phyloP scores from a whole-genome alignment of 2,888 invertebrate species.

The Chrysodeixis includens region DNA sequence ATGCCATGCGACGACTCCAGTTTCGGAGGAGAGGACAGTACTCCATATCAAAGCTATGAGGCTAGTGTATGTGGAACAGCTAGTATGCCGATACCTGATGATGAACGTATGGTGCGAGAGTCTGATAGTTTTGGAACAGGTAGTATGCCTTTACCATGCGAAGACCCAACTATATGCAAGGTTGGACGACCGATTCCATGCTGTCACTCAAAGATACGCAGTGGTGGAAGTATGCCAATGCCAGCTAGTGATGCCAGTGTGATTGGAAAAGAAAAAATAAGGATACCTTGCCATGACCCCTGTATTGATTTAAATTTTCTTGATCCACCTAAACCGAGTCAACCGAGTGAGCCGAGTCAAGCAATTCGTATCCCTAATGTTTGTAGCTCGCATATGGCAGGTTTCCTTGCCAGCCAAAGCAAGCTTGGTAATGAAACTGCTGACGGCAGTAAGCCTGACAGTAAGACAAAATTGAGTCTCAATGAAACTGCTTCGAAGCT shows the following conservation, averaged over 20 bases:
- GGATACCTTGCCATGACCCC: not conserved
- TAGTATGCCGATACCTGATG: not conserved
- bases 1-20: not conserved
- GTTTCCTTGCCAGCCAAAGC: not conserved
- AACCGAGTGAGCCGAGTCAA: too few relatives aligned
- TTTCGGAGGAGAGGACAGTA: not conserved
- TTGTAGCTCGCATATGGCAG: not conserved
- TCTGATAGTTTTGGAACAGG: too few relatives aligned
- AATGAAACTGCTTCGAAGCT: too few relatives aligned
- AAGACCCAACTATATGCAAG: not conserved
- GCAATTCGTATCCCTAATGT: too few relatives aligned
- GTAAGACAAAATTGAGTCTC: not conserved
- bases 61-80: not conserved
- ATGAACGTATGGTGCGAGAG: not conserved
- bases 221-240: not conserved
- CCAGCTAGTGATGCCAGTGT: not conserved
- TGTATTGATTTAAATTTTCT: not conserved
- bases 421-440: too few relatives aligned
- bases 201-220: not conserved
- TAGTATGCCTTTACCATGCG: not conserved
- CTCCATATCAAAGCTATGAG: not conserved
- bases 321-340: not conserved
- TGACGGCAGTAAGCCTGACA: not conserved
- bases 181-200: not conserved
- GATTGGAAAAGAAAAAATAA: not conserved